Evolutionary conservation across 2,113 vertebrate genomes (phyloP), one percentile per base, ranked within the genome.

Genomic region (Nothoprocta pentlandii): DNA sequence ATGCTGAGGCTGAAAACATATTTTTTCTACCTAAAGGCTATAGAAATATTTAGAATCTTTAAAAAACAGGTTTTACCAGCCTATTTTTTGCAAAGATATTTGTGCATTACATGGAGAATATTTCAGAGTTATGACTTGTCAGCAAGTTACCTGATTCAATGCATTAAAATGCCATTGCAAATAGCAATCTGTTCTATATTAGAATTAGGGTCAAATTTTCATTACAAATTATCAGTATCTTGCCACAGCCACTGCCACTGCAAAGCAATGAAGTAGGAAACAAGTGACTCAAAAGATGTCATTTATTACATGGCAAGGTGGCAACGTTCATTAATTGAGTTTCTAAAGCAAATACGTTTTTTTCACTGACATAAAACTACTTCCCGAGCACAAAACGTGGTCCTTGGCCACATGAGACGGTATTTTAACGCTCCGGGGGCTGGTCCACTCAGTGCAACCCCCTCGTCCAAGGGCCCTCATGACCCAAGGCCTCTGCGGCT

Each of bases 201-300:
- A 96, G 85, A 87, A 97, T 86, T 42, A 74, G 86, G 89, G 67
- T 91, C 49, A 92, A 91, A 86, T 94, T 87, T 92, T 94, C 71
- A 80, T 85, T 88, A 66, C 30, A 76, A 89, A 91, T 30, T 86
- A 93, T 36, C 86, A 42, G 34, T 9, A 32, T 80, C 63, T 85
- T 59, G 51, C 8, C 5, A 80, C 14, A 86, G 36, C 68, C 77
- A 82, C 13, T 44, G 70, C 78, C 39, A 44, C 86, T n/a, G 78
- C 53, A 74, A 59, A 90, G 83, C 41, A 69, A 76, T 1, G 36
- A 90, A 41, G 44, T 66, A 93, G 66, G 68, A 92, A 92, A 84
- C 47, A 90, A 84, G 34, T 44, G 4, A 77, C 51, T 89, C 90
- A 77, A 97, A 95, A 86, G 80, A 85, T 42, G 41, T 87, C 87